These are phyloP conservation scores for Coreius guichenoti DNA, from an alignment of 2,797 vertebrate species.

Conservation along the genomic window DNA sequence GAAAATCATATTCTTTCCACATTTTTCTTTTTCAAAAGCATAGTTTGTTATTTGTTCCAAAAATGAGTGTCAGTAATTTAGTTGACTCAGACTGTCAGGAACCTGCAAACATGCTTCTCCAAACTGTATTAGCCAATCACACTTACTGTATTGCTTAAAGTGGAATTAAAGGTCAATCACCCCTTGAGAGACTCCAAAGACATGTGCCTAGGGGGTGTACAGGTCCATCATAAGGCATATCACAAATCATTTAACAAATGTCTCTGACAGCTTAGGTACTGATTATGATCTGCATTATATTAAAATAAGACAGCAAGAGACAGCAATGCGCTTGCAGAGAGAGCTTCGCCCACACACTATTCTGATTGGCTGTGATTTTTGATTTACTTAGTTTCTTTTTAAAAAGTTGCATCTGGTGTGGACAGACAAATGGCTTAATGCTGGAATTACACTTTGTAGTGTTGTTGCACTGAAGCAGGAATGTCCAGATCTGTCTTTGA, in stretches of 20 bases:
- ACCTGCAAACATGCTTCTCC: neutral
- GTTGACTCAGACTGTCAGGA: neutral
- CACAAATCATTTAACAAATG: neutral
- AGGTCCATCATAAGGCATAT: neutral
- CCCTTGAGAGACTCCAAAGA: neutral
- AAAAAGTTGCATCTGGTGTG: neutral
- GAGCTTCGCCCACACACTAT: neutral
- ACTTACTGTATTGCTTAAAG: neutral
- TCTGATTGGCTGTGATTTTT: neutral
- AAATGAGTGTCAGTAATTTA: neutral
- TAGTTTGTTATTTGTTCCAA: neutral
- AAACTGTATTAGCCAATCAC: neutral
- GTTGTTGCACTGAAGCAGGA: neutral
- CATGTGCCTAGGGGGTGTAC: too few species aligned
- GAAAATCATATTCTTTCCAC: neutral
- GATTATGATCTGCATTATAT: neutral
- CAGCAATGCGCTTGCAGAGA: neutral
- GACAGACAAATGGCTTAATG: neutral
- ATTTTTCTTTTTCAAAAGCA: neutral
- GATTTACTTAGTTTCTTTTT: neutral
- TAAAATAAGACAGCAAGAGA: neutral
- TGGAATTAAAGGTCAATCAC: neutral
- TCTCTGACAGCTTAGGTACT: neutral
- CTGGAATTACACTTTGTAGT: neutral
- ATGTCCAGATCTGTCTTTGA: conserved; percentile 34